Base-by-base conservation (phyloP, 2,888 invertebrate genomes). In the Sesia bembeciformis region DNA sequence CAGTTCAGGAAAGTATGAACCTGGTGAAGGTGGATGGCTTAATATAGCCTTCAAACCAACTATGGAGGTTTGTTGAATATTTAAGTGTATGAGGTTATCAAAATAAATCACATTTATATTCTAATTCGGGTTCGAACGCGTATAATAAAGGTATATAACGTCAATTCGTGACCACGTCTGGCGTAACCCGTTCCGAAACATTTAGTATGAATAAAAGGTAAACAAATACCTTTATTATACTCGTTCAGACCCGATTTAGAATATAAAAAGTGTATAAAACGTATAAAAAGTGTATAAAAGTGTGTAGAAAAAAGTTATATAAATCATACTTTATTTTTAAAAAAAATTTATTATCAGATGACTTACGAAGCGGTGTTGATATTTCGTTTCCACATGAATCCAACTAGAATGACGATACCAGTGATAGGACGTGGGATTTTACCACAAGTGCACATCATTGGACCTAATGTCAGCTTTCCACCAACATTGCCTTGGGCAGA, bases 401-500 rank as follows among this genome's bases (percentile, higher is more conserved):
- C 85, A 3, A 89, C 84, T 53, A 76, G 75, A 60, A 68, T 89
- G 67, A 73, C 69, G 1, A 79, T 93, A 54, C 78, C 79, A 8
- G 71, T 93, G 51, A 74, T 65, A 39, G 93, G 93, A 3, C 76
- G 81, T 57, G 92, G 92, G 1, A 70, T 91, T n/a, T 73, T 90
- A 54, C 91, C 91, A 3, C 81, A 78, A 53, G 80, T 93, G 49
- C 85, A 81, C 52, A 76, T 93, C 4, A 84, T 81, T 52, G 88
- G 91, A 4, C 72, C 84, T 0, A 74, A 75, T 4, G 78, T 94
- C 40, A 78, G 74, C 57, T 94, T 94, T 72, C 83, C 90, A 4
- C 91, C 94, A 0, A 89, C 91, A 1, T 72, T 94, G 55, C 94
- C 94, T 0, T 93, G 92, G 84, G 87, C 91, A 23, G 76, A 83